Evolutionary conservation across 1,140 invertebrate genomes (phyloP).

Genomic region (Goniozus legneri): DNA sequence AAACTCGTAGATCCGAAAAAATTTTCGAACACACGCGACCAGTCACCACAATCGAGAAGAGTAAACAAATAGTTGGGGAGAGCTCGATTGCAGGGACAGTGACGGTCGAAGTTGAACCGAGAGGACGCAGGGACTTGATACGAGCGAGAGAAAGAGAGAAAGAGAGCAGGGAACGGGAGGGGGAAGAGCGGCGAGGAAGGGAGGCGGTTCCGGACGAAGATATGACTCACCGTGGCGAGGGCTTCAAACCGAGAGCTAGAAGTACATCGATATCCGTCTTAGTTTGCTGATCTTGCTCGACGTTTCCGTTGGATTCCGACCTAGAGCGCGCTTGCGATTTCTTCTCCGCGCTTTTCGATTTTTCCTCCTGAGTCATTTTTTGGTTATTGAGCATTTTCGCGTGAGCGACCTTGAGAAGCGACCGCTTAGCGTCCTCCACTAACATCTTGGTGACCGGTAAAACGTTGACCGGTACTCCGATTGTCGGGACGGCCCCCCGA

Average conservation of each 20-base stretch:
- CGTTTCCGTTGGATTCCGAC: not conserved
- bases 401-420: constrained; percentile 44
- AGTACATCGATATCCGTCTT: constrained; percentile 39
- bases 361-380: constrained; percentile 10
- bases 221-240: constrained; percentile 41
- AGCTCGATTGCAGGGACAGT: too few species aligned
- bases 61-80: too few species aligned
- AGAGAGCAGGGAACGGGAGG: not conserved
- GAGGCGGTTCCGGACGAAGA: not conserved
- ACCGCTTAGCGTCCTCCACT: constrained; percentile 49
- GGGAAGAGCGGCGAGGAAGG: constrained; percentile 14
- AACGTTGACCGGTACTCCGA: constrained; percentile 55
- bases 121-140: too few species aligned
- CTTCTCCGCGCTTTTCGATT: not conserved
- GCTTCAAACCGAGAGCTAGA: constrained; percentile 47
- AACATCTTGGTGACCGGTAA: constrained; percentile 49
- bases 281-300: constrained; percentile 17
- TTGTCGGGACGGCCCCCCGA: constrained; percentile 56
- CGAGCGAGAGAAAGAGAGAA: not conserved
- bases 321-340: not conserved
- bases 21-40: too few species aligned
- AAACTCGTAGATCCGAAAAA: too few species aligned
- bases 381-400: constrained; percentile 32
- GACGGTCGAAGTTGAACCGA: too few species aligned
- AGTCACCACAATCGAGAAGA: too few species aligned